These are phyloP conservation scores for Suricata suricatta DNA, from an alignment of 2,113 vertebrate species.

Conservation along the genomic window DNA sequence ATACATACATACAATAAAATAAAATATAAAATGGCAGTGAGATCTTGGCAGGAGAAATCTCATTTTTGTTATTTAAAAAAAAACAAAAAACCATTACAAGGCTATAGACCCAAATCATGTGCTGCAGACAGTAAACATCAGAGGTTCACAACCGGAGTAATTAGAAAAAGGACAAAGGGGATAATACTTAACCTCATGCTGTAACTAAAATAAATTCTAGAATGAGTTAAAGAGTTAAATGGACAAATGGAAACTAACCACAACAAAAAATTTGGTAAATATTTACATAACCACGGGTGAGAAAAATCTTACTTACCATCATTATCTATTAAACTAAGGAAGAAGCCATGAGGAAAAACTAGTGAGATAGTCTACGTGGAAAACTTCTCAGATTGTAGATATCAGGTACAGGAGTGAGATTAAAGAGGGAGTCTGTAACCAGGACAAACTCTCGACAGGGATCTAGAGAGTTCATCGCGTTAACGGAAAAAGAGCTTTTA, in stretches of 20 bases:
- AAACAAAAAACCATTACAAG: not conserved
- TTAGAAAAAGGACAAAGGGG: accelerated
- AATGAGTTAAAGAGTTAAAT: not conserved
- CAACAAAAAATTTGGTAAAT: not conserved
- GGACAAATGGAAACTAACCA: not conserved
- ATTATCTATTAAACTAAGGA: not conserved
- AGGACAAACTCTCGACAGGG: not conserved
- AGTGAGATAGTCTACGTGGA: not conserved
- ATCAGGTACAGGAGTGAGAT: not conserved
- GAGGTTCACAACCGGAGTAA: no score
- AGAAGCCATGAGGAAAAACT: not conserved
- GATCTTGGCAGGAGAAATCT: not conserved
- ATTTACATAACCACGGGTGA: not conserved
- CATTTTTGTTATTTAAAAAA: not conserved
- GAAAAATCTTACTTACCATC: not conserved
- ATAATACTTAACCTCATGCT: accelerated
- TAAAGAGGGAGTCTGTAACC: not conserved
- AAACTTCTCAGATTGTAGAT: not conserved
- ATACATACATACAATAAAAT: no score
- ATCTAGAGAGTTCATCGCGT: not conserved
- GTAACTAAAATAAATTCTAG: not conserved
- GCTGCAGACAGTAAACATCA: accelerated
- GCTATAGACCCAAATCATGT: not conserved
- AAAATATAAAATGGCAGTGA: not conserved
- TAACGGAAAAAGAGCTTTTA: not conserved